These are phyloP conservation scores for Hycleus cichorii DNA, from an alignment of 1,140 invertebrate species.

Conservation along the genomic window DNA sequence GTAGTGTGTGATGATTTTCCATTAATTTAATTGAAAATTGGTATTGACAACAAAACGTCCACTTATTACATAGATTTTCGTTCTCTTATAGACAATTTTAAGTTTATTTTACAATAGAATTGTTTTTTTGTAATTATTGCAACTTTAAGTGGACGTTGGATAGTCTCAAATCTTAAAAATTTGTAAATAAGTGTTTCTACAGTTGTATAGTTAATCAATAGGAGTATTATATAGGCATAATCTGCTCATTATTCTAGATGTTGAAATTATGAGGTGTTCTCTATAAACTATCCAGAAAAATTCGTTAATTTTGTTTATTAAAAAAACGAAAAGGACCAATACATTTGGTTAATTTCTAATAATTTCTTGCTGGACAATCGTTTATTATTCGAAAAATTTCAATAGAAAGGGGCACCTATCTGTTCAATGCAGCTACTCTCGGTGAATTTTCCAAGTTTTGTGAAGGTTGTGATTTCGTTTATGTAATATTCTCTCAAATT, in stretches of 20 bases:
- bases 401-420: no score
- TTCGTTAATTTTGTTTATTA: no score
- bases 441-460: no score
- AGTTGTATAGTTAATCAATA: slow-evolving; percentile 22
- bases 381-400: no score
- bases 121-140: not conserved
- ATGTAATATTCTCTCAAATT: no score
- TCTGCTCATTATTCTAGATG: slow-evolving; percentile 23
- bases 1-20: slow-evolving; percentile 7
- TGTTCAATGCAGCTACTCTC: no score
- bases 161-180: slow-evolving; percentile 1
- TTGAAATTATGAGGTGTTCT: slow-evolving; percentile 16
- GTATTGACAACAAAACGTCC: not conserved
- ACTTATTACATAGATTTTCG: no score
- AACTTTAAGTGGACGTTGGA: not conserved
- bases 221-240: slow-evolving; percentile 17
- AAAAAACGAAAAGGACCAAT: no score
- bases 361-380: no score
- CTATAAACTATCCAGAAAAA: not conserved
- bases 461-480: no score
- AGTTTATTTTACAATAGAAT: not conserved
- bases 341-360: no score
- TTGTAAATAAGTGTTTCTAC: slow-evolving; percentile 27
- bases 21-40: not conserved
- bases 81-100: no score